A percentile compares a stretch with the other conserved stretches of the same genome.
Conservation (phyloP, 2,888 invertebrate species). For the Macrosoma leucophasiata region DNA sequence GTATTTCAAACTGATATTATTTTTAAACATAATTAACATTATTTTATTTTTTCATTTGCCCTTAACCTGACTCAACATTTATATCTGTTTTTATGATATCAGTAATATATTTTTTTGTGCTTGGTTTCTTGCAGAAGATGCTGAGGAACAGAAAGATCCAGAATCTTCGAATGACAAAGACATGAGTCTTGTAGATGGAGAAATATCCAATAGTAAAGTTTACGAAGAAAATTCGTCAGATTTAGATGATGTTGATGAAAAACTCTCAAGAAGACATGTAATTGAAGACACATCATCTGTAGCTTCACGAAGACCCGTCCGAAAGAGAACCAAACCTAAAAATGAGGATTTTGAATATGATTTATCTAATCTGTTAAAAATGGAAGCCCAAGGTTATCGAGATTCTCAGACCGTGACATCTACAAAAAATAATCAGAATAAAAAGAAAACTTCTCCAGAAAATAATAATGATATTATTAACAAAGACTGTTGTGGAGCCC, state of each 20-base stretch:
- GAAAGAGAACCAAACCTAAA: constrained; percentile 79
- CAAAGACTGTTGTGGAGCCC: constrained; percentile 56
- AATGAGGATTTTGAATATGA: constrained; percentile 85
- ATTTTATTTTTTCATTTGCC: too few relatives aligned
- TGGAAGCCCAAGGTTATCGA: constrained; percentile 67
- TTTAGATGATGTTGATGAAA: constrained; percentile 57
- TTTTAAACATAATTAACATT: too few relatives aligned
- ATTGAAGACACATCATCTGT: constrained; percentile 25
- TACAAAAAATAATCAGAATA: constrained; percentile 41
- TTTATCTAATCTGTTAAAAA: constrained; percentile 74
- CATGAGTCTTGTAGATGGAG: constrained; percentile 36
- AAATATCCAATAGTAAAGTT: constrained; percentile 41
- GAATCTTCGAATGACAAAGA: constrained; percentile 35
- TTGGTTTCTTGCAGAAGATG: constrained; percentile 40
- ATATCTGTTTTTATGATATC: too few relatives aligned
- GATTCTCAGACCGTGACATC: constrained; percentile 44
- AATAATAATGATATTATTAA: constrained; percentile 44
- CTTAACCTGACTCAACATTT: too few relatives aligned
- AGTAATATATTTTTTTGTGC: constrained; percentile 1
- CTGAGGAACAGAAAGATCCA: constrained; percentile 35
- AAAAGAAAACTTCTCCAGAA: constrained; percentile 47
- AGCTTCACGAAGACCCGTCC: constrained; percentile 73
- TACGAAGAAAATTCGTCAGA: constrained; percentile 71
- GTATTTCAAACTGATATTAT: too few relatives aligned
- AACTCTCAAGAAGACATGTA: constrained; percentile 35